Evolutionary conservation across 2,113 vertebrate genomes (phyloP).

Genomic region (Dasyornis broadbenti): DNA sequence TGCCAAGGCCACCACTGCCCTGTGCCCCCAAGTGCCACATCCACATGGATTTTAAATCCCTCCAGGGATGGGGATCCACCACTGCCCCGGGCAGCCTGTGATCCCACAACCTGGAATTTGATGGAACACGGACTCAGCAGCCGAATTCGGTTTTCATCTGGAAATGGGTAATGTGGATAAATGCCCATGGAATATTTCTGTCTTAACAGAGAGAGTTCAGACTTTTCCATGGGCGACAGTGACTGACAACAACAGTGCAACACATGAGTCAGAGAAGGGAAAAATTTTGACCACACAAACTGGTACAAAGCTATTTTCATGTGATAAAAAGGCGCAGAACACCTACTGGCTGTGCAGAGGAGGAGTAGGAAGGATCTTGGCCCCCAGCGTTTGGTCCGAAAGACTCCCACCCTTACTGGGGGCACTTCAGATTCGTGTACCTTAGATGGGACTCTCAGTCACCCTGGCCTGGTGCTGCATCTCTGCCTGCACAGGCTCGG

Average conservation of each 20-base stretch:
- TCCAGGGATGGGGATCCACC: background rate
- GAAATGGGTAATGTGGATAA: background rate
- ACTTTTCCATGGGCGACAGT: background rate
- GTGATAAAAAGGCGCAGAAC: background rate
- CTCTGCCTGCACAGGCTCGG: background rate
- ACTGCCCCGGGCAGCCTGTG: background rate
- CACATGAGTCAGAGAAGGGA: background rate
- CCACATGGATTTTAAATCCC: background rate
- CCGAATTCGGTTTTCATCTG: background rate
- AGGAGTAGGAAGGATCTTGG: background rate
- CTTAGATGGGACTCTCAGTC: background rate
- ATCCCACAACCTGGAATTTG: background rate
- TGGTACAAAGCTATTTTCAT: background rate
- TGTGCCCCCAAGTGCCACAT: background rate
- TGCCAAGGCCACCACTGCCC: background rate
- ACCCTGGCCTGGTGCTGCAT: background rate
- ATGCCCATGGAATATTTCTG: background rate
- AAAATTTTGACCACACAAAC: background rate
- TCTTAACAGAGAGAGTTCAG: background rate
- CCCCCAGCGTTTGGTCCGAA: background rate
- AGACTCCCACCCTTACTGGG: background rate
- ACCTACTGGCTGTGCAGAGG: background rate
- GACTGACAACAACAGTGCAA: background rate
- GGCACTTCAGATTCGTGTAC: background rate
- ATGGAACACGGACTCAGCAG: background rate